Conservation (phyloP, 2,797 vertebrate genomes). For the Coracias cyanogaster region DNA sequence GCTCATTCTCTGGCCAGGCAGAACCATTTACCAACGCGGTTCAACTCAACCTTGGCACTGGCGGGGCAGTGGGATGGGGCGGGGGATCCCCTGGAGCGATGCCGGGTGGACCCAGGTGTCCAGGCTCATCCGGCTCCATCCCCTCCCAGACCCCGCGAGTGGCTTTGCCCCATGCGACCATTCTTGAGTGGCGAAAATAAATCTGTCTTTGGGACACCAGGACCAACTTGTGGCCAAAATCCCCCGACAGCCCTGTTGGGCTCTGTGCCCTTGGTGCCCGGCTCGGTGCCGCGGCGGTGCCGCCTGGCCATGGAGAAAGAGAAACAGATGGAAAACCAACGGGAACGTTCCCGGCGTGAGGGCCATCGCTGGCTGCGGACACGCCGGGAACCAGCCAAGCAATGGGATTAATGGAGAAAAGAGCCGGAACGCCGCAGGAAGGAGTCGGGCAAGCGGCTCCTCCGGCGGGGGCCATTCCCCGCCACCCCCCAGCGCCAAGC, state of each 20-base stretch:
- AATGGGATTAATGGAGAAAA: background rate
- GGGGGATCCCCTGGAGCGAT: accelerated
- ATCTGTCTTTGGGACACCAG: accelerated
- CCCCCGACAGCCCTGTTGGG: accelerated
- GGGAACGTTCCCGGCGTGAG: background rate
- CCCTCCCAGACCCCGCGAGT: background rate
- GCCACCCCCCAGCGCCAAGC: accelerated
- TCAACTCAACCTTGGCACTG: accelerated
- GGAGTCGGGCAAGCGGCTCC: background rate
- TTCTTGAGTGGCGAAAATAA: accelerated
- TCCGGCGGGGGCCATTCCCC: background rate
- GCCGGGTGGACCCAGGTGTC: background rate
- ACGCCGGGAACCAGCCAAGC: background rate
- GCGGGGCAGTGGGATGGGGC: accelerated
- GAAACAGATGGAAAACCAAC: slow-evolving; percentile 31
- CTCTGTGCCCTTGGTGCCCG: background rate
- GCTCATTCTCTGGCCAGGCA: accelerated
- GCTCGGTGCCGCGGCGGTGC: background rate
- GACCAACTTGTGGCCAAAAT: background rate
- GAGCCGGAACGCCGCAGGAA: background rate
- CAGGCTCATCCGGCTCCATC: accelerated
- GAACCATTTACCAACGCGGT: accelerated
- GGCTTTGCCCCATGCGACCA: background rate
- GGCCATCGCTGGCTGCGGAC: background rate
- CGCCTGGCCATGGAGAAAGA: background rate